Evolutionary conservation across 2,888 invertebrate species (phyloP).

Genomic region (Nebria brevicollis): DNA sequence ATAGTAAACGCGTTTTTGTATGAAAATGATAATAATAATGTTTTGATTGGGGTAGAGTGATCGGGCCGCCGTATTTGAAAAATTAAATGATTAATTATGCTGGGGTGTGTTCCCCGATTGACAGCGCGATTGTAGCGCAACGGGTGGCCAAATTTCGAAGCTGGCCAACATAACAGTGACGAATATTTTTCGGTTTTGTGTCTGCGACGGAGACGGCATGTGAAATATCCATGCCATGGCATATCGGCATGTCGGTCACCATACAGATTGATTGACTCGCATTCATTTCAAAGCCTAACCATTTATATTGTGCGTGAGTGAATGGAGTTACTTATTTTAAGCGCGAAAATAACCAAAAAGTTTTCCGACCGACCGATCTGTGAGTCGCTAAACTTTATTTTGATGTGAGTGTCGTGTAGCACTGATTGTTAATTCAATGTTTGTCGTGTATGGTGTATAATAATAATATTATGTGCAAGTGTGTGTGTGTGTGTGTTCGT

Average conservation of each 20-base stretch:
- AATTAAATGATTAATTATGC: conserved; percentile 61
- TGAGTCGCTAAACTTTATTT: no score
- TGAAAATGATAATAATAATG: no score
- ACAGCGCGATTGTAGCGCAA: conserved; percentile 62
- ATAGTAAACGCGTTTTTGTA: no score
- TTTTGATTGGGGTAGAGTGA: no score
- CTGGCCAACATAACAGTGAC: conserved; percentile 5
- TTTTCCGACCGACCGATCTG: no score
- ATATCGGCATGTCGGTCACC: background rate
- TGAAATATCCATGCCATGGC: conserved; percentile 2
- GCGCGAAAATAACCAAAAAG: no score
- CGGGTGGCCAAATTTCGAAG: conserved; percentile 57
- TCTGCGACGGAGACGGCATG: background rate
- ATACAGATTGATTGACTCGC: conserved; percentile 13
- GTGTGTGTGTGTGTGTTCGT: conserved; percentile 3
- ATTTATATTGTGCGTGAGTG: background rate
- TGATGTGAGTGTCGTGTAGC: background rate
- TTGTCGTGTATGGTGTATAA: conserved; percentile 19
- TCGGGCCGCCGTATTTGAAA: background rate
- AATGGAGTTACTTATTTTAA: no score
- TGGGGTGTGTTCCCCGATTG: conserved; percentile 63
- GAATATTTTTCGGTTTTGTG: conserved; percentile 14
- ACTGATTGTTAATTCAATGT: conserved; percentile 14
- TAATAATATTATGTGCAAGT: background rate
- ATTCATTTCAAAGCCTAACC: conserved; percentile 10